Evolutionary conservation across 2,797 vertebrate genomes (phyloP).

Genomic region (Capromys pilorides): DNA sequence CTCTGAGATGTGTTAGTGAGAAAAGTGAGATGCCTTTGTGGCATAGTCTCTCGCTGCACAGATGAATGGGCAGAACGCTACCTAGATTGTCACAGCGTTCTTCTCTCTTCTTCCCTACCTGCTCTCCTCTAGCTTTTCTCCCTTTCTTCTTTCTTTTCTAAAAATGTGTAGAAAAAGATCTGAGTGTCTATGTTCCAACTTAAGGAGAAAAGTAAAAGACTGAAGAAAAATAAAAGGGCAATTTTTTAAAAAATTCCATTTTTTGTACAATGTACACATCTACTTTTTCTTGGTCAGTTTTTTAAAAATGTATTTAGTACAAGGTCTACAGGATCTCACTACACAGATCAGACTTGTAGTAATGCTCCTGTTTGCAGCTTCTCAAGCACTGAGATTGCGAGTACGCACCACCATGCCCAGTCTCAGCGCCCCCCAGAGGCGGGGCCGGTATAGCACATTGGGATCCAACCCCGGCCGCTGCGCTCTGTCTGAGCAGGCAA

Average conservation of each 20-base stretch:
- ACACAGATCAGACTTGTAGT: too few species aligned
- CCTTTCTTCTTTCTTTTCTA: background rate
- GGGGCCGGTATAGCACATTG: too few species aligned
- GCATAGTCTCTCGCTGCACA: background rate
- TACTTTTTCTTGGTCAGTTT: background rate
- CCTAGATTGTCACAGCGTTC: background rate
- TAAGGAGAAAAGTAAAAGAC: background rate
- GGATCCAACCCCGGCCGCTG: too few species aligned
- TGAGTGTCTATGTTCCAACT: background rate
- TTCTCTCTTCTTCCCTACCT: background rate
- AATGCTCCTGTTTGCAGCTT: too few species aligned
- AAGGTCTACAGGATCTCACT: too few species aligned
- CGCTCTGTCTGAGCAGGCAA: too few species aligned
- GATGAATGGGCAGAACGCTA: background rate
- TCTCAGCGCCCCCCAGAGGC: too few species aligned
- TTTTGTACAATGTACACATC: background rate
- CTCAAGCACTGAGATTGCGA: too few species aligned
- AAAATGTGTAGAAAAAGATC: conserved; percentile 3
- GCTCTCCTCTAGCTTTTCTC: background rate
- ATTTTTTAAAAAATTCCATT: background rate
- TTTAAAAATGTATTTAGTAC: background rate
- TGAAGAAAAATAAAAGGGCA: background rate
- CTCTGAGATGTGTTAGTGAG: background rate
- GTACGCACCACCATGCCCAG: too few species aligned
- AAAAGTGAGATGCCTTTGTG: background rate